Evolutionary conservation across 2,113 vertebrate genomes (phyloP), one percentile per base, ranked within the genome.

Genomic region (Polyodon spathula): DNA sequence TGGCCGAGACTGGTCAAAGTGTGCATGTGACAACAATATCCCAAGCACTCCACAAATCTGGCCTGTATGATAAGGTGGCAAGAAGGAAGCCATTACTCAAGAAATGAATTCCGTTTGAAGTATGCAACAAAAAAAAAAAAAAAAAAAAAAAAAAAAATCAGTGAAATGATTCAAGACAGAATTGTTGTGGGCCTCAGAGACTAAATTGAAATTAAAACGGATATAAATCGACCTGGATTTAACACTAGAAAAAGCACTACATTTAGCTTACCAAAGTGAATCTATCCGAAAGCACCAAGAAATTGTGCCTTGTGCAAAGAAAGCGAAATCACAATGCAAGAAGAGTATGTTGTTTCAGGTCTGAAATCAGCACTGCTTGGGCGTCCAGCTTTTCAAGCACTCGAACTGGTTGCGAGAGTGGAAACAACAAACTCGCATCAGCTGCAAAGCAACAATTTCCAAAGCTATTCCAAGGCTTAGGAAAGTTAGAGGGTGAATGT

Each of bases 121-220:
- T n/a, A n/a, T n/a, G n/a, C n/a, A n/a, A n/a, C n/a, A n/a, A n/a
- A n/a, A n/a, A n/a, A n/a, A n/a, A n/a, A n/a, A n/a, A n/a, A n/a
- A n/a, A n/a, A n/a, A n/a, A n/a, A n/a, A n/a, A n/a, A n/a, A n/a
- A n/a, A n/a, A n/a, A n/a, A n/a, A n/a, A n/a, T n/a, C n/a, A n/a
- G 56, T 39, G 59, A 67, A 40, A 41, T 67, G 51, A 38, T 65
- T 2, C 52, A 51, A 4, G 68, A 70, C 15, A 61, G 62, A 52
- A 16, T 64, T 37, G 62, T 65, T 1, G 65, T 67, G 11, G 54
- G 61, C 14, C 61, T 39, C 5, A 63, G 37, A 56, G 61, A 63
- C n/a, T n/a, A 27, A 43, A 39, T 46, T 54, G 11, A n/a, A n/a
- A n/a, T 48, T 52, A 58, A 46, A 58, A 40, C 54, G 55, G 40